Percentiles rank a stretch among this genome's conserved stretches.
These are phyloP conservation scores for Agrotis ipsilon DNA, from an alignment of 2,888 invertebrate species.

Conservation along the genomic window DNA sequence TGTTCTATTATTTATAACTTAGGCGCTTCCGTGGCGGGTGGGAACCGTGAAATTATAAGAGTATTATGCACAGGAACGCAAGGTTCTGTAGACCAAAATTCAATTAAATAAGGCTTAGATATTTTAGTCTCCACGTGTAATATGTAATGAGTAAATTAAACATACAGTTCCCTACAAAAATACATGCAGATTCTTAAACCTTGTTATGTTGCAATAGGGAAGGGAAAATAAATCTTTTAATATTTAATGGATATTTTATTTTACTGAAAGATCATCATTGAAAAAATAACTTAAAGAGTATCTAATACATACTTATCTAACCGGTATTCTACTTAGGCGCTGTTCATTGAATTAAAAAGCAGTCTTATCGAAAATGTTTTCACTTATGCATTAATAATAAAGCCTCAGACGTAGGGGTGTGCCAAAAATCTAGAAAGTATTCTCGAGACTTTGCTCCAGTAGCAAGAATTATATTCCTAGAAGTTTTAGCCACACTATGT, in stretches of 20 bases:
- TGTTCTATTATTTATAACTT: constrained; percentile 42
- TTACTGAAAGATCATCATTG: too few species aligned
- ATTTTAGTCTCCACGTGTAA: not conserved
- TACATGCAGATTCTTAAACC: constrained; percentile 31
- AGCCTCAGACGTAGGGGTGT: too few species aligned
- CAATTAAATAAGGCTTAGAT: not conserved
- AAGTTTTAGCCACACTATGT: not conserved
- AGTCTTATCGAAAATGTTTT: too few species aligned
- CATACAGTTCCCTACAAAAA: constrained; percentile 47
- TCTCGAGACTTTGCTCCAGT: not conserved
- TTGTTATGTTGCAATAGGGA: constrained; percentile 28
- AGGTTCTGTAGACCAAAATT: not conserved
- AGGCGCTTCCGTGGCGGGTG: not conserved
- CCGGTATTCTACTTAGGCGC: too few species aligned
- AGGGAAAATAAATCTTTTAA: not conserved
- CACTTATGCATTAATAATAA: too few species aligned
- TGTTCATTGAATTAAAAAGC: too few species aligned
- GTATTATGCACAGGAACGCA: not conserved
- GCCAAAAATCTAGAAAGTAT: not conserved
- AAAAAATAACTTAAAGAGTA: too few species aligned
- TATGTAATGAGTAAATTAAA: constrained; percentile 10
- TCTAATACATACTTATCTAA: not conserved
- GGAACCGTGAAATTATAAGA: not conserved
- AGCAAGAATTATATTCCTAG: not conserved
- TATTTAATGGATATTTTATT: too few species aligned